Percentiles rank a stretch among this genome's conserved stretches.
phyloP scores from a whole-genome alignment of 2,888 invertebrate genomes.

The Phrixothrix hirtus region DNA sequence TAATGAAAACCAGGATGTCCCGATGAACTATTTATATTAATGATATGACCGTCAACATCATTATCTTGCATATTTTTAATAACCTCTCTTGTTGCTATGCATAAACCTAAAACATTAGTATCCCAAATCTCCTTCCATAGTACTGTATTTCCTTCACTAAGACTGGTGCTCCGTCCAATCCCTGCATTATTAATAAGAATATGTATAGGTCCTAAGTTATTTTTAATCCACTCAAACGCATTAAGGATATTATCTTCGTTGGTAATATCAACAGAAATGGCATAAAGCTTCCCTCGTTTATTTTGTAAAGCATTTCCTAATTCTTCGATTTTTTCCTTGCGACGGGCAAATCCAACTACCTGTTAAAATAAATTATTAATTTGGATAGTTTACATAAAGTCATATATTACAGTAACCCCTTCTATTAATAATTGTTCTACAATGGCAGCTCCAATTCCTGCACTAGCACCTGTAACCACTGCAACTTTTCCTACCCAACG shows the following conservation, averaged over 20 bases:
- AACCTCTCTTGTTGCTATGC: slow-evolving; percentile 33
- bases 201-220: slow-evolving; percentile 32
- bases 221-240: slow-evolving; percentile 30
- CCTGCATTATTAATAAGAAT: slow-evolving; percentile 37
- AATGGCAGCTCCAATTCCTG: background rate
- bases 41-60: slow-evolving; percentile 28
- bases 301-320: background rate
- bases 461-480: slow-evolving; percentile 3
- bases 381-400: background rate
- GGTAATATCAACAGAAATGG: slow-evolving; percentile 16
- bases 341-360: slow-evolving; percentile 6
- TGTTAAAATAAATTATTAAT: background rate
- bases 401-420: background rate
- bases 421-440: background rate
- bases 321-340: slow-evolving; percentile 2
- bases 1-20: background rate
- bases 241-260: slow-evolving; percentile 26
- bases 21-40: slow-evolving; percentile 5
- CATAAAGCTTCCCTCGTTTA: background rate
- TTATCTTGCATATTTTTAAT: slow-evolving; percentile 36
- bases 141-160: slow-evolving; percentile 32
- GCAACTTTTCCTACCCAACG: slow-evolving; percentile 2
- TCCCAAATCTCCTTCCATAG: slow-evolving; percentile 38
- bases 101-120: slow-evolving; percentile 36
- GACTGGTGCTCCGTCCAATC: slow-evolving; percentile 16